These are phyloP conservation scores for Lutjanus argentimaculatus DNA, from an alignment of 2,797 vertebrate genomes.

Conservation along the genomic window DNA sequence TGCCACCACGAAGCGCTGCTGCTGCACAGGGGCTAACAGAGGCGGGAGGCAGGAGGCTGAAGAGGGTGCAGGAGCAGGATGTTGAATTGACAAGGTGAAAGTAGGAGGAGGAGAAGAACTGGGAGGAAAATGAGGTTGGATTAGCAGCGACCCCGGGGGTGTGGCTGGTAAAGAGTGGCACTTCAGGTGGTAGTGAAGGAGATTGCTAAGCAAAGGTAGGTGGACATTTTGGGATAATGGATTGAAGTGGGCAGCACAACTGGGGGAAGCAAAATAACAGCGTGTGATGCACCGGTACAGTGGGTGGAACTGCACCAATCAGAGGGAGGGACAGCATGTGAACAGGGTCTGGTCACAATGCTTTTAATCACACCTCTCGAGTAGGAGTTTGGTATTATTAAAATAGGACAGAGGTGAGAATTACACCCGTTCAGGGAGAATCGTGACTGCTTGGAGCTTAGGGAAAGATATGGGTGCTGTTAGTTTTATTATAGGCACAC, in stretches of 20 bases:
- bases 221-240: conserved; percentile 79
- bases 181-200: conserved; percentile 62
- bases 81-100: conserved; percentile 67
- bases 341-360: conserved; percentile 63
- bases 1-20: conserved; percentile 62
- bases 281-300: conserved; percentile 36
- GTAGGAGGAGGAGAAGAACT: conserved; percentile 43
- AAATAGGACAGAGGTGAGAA: conserved; percentile 67
- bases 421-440: conserved; percentile 34
- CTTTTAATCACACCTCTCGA: conserved; percentile 73
- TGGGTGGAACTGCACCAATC: conserved; percentile 62
- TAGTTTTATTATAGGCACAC: conserved; percentile 19
- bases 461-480: conserved; percentile 40
- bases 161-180: conserved; percentile 66
- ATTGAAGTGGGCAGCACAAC: conserved; percentile 66
- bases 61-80: conserved; percentile 56
- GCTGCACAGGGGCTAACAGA: conserved; percentile 51
- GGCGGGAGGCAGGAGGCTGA: conserved; percentile 55
- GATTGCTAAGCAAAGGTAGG: conserved; percentile 73
- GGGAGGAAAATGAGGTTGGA: conserved; percentile 61
- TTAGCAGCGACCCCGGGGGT: conserved; percentile 60
- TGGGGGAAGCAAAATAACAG: conserved; percentile 50
- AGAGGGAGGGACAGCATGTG: conserved; percentile 48
- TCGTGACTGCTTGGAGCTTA: conserved; percentile 41
- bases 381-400: conserved; percentile 77